Conservation (phyloP, 2,888 invertebrate species). For the Acanthosepion lycidas region DNA sequence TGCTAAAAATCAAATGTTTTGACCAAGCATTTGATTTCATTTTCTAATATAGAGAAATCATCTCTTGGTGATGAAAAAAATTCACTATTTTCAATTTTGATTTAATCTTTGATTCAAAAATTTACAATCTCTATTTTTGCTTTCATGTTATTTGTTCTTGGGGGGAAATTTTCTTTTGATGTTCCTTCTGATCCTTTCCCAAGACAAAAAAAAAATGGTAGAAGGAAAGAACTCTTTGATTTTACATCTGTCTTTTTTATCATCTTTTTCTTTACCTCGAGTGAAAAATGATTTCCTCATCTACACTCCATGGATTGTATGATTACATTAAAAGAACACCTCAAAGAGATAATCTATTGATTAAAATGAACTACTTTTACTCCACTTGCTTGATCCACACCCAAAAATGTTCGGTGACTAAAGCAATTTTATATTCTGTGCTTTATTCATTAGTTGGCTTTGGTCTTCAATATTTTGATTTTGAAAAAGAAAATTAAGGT, state of each 20-base stretch:
- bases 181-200: background rate
- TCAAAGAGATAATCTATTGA: background rate
- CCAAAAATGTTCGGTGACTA: background rate
- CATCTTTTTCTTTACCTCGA: background rate
- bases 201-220: background rate
- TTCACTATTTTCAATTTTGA: background rate
- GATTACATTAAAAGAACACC: background rate
- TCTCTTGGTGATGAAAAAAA: background rate
- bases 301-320: background rate
- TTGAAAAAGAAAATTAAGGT: background rate
- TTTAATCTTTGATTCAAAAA: background rate
- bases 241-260: background rate
- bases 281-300: background rate
- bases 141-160: background rate
- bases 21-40: background rate
- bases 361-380: background rate
- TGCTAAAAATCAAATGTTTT: too few species aligned
- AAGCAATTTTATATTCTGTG: background rate
- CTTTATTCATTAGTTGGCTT: background rate
- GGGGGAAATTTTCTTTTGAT: background rate
- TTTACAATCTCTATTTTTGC: background rate
- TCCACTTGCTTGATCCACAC: background rate
- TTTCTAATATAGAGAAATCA: background rate
- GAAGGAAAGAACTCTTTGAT: background rate
- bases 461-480: background rate